phyloP scores from a whole-genome alignment of 2,888 invertebrate species.

The Drosophila yooni region DNA sequence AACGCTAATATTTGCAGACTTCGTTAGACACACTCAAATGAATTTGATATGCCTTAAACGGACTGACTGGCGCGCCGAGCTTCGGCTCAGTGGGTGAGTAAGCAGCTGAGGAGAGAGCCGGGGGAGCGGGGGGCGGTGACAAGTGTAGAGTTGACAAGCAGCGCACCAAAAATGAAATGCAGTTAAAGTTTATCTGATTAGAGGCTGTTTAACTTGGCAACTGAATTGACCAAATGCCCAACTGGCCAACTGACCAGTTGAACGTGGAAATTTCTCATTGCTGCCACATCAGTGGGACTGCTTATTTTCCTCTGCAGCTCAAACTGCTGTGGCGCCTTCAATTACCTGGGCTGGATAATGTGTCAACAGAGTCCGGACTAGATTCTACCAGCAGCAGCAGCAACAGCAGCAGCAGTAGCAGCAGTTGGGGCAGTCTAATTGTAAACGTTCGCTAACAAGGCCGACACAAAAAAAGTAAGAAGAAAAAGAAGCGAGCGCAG shows the following conservation, averaged over 20 bases:
- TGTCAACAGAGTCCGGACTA: constrained; percentile 48
- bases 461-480: constrained; percentile 26
- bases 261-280: neutral
- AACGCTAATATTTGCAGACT: constrained; percentile 81
- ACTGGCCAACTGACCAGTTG: constrained; percentile 50
- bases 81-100: constrained; percentile 9
- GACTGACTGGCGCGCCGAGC: constrained; percentile 47
- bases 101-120: neutral
- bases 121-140: constrained; percentile 48
- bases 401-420: neutral
- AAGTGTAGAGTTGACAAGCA: constrained; percentile 77
- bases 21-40: constrained; percentile 81
- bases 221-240: constrained; percentile 45
- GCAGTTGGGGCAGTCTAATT: constrained; percentile 57
- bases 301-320: neutral
- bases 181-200: constrained; percentile 73
- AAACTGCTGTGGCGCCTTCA: constrained; percentile 47
- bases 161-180: constrained; percentile 69
- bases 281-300: neutral
- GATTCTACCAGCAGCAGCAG: constrained; percentile 4
- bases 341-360: constrained; percentile 49
- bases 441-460: constrained; percentile 69
- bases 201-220: constrained; percentile 43
- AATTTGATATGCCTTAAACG: constrained; percentile 81
- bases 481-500: constrained; percentile 12